Evolutionary conservation across 2,888 invertebrate species (phyloP).

Genomic region (Eilema depressum): DNA sequence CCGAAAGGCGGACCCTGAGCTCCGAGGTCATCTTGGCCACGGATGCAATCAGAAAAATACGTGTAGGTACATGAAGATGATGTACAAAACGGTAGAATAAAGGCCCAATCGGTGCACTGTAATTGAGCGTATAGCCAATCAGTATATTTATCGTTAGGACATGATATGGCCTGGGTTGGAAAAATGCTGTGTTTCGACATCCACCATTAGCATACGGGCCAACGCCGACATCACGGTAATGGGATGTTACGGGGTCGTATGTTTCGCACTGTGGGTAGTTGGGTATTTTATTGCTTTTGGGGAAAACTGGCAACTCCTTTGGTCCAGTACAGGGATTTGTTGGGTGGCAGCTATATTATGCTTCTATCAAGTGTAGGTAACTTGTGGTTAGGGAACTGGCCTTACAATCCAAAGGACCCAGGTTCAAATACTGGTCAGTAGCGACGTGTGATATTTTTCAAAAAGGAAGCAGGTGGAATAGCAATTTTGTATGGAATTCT

Average conservation of each 20-base stretch:
- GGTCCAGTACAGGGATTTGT: background rate
- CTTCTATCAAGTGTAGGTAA: no score
- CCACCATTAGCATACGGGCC: constrained; percentile 57
- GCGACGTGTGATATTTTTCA: no score
- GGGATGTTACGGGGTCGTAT: constrained; percentile 51
- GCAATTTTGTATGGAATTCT: no score
- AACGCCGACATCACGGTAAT: constrained; percentile 51
- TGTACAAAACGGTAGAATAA: background rate
- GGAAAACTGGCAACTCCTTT: constrained; percentile 1
- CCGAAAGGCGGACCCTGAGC: no score
- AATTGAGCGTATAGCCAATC: constrained; percentile 12
- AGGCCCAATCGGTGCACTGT: constrained; percentile 19
- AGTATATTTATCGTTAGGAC: constrained; percentile 48
- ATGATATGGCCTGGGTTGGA: constrained; percentile 53
- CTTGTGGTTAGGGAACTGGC: no score
- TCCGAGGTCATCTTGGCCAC: no score
- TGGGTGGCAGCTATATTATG: no score
- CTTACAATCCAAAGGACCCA: no score
- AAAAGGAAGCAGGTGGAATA: no score
- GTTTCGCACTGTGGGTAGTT: constrained; percentile 38
- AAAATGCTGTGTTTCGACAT: constrained; percentile 53
- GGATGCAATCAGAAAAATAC: no score
- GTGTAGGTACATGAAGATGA: no score
- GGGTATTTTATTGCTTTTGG: background rate
- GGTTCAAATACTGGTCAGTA: no score